Conservation (phyloP, 2,797 vertebrate species). For the Vireo griseus region DNA sequence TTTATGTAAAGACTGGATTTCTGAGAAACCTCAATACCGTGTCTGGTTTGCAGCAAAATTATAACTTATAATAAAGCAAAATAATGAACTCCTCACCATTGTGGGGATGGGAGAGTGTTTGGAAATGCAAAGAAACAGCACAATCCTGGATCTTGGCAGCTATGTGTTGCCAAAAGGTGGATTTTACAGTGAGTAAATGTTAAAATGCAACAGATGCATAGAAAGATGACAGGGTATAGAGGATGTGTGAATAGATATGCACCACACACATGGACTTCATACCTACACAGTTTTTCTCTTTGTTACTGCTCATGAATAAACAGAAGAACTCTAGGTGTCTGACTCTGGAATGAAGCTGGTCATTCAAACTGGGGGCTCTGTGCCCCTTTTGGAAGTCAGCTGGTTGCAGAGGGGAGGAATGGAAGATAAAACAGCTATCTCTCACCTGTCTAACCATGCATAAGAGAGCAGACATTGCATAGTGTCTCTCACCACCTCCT, state of each 20-base stretch:
- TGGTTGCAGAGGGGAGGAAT: neutral
- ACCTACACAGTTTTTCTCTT: neutral
- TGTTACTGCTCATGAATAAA: neutral
- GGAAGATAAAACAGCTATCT: neutral
- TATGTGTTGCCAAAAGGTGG: neutral
- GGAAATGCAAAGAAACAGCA: neutral
- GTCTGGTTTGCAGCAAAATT: slow-evolving; percentile 24
- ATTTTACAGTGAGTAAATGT: neutral
- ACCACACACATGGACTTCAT: neutral
- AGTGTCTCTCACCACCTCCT: neutral
- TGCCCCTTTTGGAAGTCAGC: neutral
- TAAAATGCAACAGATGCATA: neutral
- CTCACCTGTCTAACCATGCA: neutral
- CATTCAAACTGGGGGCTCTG: neutral
- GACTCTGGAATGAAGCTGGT: neutral
- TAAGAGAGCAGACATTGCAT: neutral
- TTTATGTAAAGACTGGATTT: neutral
- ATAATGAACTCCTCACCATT: neutral
- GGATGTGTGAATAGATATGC: neutral
- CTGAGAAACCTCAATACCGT: slow-evolving; percentile 3
- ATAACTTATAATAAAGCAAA: neutral
- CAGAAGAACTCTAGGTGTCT: neutral
- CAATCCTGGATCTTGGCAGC: neutral
- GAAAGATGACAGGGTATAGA: neutral
- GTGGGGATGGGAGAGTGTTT: neutral